Evolutionary conservation across 2,888 invertebrate genomes (phyloP).

Genomic region (Microctonus hyperodae): DNA sequence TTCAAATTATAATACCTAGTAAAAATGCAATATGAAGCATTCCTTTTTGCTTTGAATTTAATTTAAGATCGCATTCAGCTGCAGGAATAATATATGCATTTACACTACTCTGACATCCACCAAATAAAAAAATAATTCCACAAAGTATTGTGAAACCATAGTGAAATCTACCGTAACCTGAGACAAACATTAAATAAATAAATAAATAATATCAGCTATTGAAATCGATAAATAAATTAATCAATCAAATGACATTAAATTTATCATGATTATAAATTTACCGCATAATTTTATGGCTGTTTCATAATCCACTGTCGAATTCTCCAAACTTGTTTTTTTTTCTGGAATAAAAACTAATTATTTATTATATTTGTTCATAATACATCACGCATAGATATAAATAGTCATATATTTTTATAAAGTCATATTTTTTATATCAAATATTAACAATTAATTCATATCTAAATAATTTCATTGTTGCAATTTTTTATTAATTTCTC

Average conservation of each 20-base stretch:
- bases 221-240: neutral
- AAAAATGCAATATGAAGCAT: slow-evolving; percentile 77
- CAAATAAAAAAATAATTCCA: slow-evolving; percentile 70
- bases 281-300: slow-evolving; percentile 53
- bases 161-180: slow-evolving; percentile 72
- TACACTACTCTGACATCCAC: slow-evolving; percentile 73
- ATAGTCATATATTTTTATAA: neutral
- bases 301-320: slow-evolving; percentile 49
- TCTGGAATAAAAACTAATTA: slow-evolving; percentile 41
- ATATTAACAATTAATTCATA: neutral
- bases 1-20: slow-evolving; percentile 65
- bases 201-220: neutral
- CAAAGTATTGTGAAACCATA: slow-evolving; percentile 70
- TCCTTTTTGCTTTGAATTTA: slow-evolving; percentile 73
- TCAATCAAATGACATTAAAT: slow-evolving; percentile 23
- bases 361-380: neutral
- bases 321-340: slow-evolving; percentile 38
- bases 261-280: slow-evolving; percentile 22
- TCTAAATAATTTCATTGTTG: neutral
- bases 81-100: slow-evolving; percentile 78
- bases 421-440: neutral
- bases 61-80: slow-evolving; percentile 73
- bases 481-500: neutral
- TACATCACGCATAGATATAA: neutral
- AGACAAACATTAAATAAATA: neutral